Conservation (phyloP, 2,888 invertebrate species). For the Pristionchus japonicus region DNA sequence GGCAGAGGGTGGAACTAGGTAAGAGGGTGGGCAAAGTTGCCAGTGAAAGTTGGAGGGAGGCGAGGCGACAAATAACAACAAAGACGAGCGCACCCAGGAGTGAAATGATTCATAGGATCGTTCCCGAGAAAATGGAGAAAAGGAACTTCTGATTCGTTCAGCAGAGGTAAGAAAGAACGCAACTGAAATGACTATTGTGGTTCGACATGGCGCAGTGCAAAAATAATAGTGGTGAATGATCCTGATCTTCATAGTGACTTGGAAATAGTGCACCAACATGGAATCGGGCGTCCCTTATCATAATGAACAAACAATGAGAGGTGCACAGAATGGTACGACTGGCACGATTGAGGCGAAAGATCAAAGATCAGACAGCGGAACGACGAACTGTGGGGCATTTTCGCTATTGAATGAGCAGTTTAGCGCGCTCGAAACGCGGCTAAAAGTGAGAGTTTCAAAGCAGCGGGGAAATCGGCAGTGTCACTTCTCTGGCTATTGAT, state of each 20-base stretch:
- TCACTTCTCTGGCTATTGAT: background rate
- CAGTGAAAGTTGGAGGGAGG: background rate
- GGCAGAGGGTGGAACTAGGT: background rate
- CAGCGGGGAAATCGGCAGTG: background rate
- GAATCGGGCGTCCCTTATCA: background rate
- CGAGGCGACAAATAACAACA: slow-evolving; percentile 23
- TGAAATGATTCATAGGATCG: background rate
- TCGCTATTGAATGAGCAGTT: background rate
- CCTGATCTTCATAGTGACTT: background rate
- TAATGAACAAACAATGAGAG: background rate
- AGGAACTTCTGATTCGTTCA: too few species aligned
- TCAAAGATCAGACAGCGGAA: background rate
- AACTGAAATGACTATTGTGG: too few species aligned
- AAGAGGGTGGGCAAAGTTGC: background rate
- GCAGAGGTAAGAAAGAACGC: too few species aligned
- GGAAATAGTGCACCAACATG: background rate
- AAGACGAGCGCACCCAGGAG: background rate
- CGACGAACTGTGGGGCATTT: background rate
- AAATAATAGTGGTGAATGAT: background rate
- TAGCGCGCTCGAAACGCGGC: background rate
- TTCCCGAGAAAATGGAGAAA: background rate
- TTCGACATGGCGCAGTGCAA: too few species aligned
- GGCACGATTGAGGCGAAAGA: background rate
- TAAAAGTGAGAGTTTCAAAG: background rate
- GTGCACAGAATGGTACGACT: background rate